A percentile compares a stretch with the other conserved stretches of the same genome.
Evolutionary conservation across 2,113 vertebrate species (phyloP).

Genomic region (Condylura cristata): DNA sequence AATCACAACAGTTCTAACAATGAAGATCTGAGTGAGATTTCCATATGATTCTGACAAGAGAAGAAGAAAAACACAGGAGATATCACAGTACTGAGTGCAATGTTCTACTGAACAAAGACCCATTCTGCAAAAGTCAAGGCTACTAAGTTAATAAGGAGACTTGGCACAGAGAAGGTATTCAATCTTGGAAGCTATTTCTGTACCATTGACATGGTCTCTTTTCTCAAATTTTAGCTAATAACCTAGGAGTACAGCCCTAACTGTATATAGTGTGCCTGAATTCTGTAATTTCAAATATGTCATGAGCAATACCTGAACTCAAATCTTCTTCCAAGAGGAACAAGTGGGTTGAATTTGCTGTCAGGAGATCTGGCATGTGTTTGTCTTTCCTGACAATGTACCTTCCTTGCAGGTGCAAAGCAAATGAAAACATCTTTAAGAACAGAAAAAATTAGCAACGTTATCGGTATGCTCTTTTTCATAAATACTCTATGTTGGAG

Average conservation of each 20-base stretch:
- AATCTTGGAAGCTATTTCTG: neutral
- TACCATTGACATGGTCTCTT: neutral
- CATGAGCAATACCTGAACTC: neutral
- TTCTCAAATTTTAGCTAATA: neutral
- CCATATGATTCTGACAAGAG: neutral
- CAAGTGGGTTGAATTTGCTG: neutral
- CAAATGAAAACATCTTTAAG: neutral
- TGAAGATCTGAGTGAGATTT: neutral
- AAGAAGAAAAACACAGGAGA: neutral
- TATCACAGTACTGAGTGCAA: neutral
- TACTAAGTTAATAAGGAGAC: neutral
- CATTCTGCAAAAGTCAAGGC: neutral
- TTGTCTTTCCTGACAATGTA: neutral
- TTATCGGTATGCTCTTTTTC: neutral
- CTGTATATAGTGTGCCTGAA: neutral
- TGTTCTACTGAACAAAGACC: neutral
- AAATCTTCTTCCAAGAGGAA: neutral
- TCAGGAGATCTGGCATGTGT: neutral
- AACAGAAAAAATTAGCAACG: neutral
- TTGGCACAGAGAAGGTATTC: neutral
- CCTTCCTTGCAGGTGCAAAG: neutral
- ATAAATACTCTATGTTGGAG: neutral
- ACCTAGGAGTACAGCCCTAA: neutral
- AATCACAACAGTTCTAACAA: neutral
- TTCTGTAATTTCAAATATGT: neutral